Base-by-base conservation (phyloP, 2,797 vertebrate genomes). In the Jordanella pulchra region DNA sequence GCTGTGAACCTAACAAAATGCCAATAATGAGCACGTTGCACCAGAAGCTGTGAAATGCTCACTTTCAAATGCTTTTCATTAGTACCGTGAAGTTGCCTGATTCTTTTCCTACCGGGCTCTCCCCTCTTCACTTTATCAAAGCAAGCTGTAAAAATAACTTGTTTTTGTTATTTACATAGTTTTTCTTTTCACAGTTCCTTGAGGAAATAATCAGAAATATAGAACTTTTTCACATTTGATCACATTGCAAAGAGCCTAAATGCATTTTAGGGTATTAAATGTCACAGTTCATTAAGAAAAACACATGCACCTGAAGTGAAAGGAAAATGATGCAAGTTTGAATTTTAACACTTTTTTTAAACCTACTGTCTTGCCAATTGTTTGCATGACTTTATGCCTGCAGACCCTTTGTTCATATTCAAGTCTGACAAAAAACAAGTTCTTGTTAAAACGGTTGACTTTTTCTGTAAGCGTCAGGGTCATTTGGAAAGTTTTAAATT, bases 401-500 rank as follows among this genome's bases (percentile, higher is more conserved):
- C 10, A 12, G 53, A 21, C 7, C 51, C 4, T 5, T 54, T 3
- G 64, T 74, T 80, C 65, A 71, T 66, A 75, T 65, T 78, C 48
- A 73, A 58, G 60, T 28, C 60, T 47, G 42, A 63, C 60, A 63
- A 47, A 65, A 51, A 61, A 67, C 67, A 76, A 72, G 58, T n/a
- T n/a, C n/a, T n/a, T n/a, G n/a, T n/a, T n/a, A n/a, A n/a, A n/a
- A n/a, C n/a, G n/a, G n/a, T n/a, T n/a, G n/a, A n/a, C n/a, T n/a
- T 53, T 47, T 48, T 54, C 47, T 6, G 50, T 66, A 81, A 65
- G 54, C 78, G 85, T 81, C 71, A 74, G 15, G 1, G 39, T 28
- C 30, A 84, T 87, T 85, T 67, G 7, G 1, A 18, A 74, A 50
- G 69, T 81, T 84, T 75, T 76, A 28, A 51, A 55, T 64, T 61